These are phyloP conservation scores for Callimorpha dominula DNA, from an alignment of 2,888 invertebrate species.

Conservation along the genomic window DNA sequence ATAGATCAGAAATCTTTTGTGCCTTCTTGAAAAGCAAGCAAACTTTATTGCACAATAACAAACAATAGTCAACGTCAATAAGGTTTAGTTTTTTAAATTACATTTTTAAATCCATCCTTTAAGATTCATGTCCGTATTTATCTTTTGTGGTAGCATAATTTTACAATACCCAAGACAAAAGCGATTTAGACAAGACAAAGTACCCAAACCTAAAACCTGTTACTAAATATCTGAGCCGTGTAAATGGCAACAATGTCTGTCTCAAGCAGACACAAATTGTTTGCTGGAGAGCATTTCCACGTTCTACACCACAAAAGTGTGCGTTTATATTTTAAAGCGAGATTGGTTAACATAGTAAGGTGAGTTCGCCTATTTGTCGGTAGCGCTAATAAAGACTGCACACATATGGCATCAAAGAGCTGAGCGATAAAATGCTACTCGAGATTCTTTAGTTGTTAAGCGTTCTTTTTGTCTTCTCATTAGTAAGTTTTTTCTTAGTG, in stretches of 20 bases:
- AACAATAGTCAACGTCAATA: too few relatives aligned
- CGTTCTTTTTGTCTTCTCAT: background rate
- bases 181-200: background rate
- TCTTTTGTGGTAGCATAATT: background rate
- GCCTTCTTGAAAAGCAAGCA: background rate
- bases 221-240: constrained; percentile 24
- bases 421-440: constrained; percentile 31
- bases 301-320: constrained; percentile 28
- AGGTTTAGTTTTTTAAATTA: too few relatives aligned
- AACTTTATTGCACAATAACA: too few relatives aligned
- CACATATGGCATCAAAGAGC: constrained; percentile 38
- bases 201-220: background rate
- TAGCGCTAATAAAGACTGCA: constrained; percentile 68
- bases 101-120: too few relatives aligned
- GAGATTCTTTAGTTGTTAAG: background rate
- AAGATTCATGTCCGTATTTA: too few relatives aligned
- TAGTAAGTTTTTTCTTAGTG: too few relatives aligned
- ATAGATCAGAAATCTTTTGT: background rate
- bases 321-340: constrained; percentile 44
- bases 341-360: constrained; percentile 47
- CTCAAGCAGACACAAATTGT: constrained; percentile 20
- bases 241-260: constrained; percentile 27
- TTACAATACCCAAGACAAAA: background rate
- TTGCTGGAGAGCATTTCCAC: constrained; percentile 40
- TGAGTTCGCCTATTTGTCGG: constrained; percentile 62